Percentiles rank a stretch among this genome's conserved stretches.
Evolutionary conservation across 2,888 invertebrate genomes (phyloP).

Genomic region (Panzeria rudis): DNA sequence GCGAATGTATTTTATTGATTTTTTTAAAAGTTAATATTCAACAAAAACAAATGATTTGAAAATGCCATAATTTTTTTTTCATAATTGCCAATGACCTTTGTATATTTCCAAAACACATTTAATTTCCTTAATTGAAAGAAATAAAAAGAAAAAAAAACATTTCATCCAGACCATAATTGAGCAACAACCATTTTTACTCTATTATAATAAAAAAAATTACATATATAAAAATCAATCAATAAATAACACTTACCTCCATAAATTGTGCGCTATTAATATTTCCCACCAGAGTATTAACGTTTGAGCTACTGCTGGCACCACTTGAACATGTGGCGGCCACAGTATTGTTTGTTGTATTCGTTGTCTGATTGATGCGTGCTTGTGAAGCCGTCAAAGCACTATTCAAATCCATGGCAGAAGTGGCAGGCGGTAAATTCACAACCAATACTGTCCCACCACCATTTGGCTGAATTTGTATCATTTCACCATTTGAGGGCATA

Average conservation of each 20-base stretch:
- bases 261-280: slow-evolving; percentile 79
- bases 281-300: slow-evolving; percentile 65
- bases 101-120: slow-evolving; percentile 5
- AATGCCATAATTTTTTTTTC: not conserved
- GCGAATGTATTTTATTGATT: no score
- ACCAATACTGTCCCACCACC: slow-evolving; percentile 90
- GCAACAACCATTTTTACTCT: slow-evolving; percentile 21
- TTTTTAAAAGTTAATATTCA: no score
- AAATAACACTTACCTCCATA: slow-evolving; percentile 84
- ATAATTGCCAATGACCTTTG: slow-evolving; percentile 35
- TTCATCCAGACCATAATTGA: slow-evolving; percentile 5
- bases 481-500: slow-evolving; percentile 85
- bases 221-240: slow-evolving; percentile 41
- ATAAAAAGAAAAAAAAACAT: not conserved
- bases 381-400: slow-evolving; percentile 74
- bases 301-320: slow-evolving; percentile 83
- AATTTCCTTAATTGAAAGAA: slow-evolving; percentile 4
- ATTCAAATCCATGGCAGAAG: slow-evolving; percentile 78
- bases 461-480: slow-evolving; percentile 86
- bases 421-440: slow-evolving; percentile 91
- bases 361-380: slow-evolving; percentile 71
- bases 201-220: slow-evolving; percentile 72
- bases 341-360: slow-evolving; percentile 64
- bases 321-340: slow-evolving; percentile 76
- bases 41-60: no score